These are phyloP conservation scores for Larimichthys crocea DNA, from an alignment of 2,113 vertebrate species.

Conservation along the genomic window DNA sequence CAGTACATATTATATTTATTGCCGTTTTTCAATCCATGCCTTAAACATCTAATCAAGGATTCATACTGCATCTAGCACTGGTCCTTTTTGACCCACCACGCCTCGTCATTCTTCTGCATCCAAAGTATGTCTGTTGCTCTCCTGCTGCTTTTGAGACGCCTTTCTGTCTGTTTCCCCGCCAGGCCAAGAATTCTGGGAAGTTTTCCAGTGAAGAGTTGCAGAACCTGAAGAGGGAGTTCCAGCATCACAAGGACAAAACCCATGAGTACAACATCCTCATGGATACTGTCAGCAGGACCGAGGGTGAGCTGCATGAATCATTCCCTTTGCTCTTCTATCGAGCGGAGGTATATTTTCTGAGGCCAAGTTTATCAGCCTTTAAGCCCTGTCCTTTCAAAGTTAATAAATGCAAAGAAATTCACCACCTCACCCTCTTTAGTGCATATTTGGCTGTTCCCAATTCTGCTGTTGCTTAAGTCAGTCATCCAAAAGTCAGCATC, in stretches of 20 bases:
- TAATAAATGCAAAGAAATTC: neutral
- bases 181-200: conserved; percentile 95
- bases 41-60: neutral
- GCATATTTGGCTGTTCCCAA: neutral
- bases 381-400: neutral
- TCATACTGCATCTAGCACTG: neutral
- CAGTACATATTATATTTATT: neutral
- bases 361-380: neutral
- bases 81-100: neutral
- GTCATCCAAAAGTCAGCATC: neutral
- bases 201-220: conserved; percentile 91
- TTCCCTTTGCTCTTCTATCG: neutral
- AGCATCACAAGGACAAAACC: conserved; percentile 94
- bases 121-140: neutral
- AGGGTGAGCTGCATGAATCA: conserved; percentile 83
- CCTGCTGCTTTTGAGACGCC: neutral
- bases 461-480: neutral
- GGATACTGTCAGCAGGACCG: conserved; percentile 90
- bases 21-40: too few species aligned
- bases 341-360: conserved; percentile 6
- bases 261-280: conserved; percentile 92
- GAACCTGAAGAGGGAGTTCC: conserved; percentile 92
- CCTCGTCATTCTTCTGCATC: neutral
- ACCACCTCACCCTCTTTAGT: neutral
- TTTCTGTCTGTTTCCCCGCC: conserved; percentile 8